Base-by-base conservation (phyloP, 1,140 invertebrate genomes). In the Euglossa dilemma region DNA sequence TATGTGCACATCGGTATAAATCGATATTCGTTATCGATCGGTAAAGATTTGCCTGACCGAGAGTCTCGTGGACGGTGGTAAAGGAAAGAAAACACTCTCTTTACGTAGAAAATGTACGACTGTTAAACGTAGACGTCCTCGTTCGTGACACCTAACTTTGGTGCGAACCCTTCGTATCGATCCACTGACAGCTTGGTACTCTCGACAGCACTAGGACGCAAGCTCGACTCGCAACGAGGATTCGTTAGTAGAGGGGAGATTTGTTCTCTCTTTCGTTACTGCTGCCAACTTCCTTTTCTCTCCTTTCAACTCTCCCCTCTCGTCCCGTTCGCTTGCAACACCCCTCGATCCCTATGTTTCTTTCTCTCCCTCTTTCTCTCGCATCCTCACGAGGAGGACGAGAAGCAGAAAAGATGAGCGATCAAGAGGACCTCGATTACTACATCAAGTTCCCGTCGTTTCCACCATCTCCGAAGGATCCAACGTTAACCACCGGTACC, bases 361-460 rank as follows among this genome's bases (percentile, higher is more conserved):
- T 78, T 69, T 71, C 69, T 59, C 71, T 72, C 85, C 57, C 67
- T 80, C 71, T 75, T n/a, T 47, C 61, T 66, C 75, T 61, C 70
- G 43, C 74, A 52, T 87, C 83, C 82, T 88, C 69, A 70, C 64
- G 73, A 57, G 52, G 52, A 87, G 76, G 66, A 85, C 85, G 73
- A 75, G 63, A 66, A 85, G 74, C 73, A 85, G 80, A 43, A 83
- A 88, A 85, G 84, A 92, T 92, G 90, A 85, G 81, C 82, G 89
- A 91, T 57, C 89, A 91, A 78, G 95, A 96, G 87, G 94, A 95
- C 36, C 88, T 96, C 71, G 96, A 96, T 85, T 96, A 96, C 92
- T 95, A 96, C 85, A 95, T 96, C 1, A 96, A 95, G 86, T 96
- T 96, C 90, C 96, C 96, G 77, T 93, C 93, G 20, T 93, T 93